Evolutionary conservation across 2,888 invertebrate species (phyloP).

Genomic region (Dugesia japonica): DNA sequence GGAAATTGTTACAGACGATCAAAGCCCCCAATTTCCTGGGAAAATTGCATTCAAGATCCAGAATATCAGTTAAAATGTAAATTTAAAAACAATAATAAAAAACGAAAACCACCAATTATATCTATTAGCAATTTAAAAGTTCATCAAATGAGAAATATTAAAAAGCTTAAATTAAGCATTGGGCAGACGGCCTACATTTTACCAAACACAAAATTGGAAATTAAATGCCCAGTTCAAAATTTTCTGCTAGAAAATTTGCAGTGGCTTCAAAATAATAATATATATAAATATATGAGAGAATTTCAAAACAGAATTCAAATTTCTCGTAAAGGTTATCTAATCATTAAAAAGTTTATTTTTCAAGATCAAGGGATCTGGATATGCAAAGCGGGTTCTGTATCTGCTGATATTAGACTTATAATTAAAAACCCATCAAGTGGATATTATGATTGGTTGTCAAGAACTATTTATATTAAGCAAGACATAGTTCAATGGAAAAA

Average conservation of each 20-base stretch:
- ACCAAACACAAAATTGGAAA: background rate
- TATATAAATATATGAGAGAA: background rate
- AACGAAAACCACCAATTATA: background rate
- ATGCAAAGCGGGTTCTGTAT: conserved; percentile 3
- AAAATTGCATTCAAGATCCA: background rate
- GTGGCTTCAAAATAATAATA: conserved; percentile 1
- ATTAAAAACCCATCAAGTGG: conserved; percentile 3
- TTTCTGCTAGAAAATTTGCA: background rate
- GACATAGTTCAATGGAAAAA: conserved; percentile 24
- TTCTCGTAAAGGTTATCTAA: conserved; percentile 13
- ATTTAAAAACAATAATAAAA: background rate
- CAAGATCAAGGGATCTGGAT: conserved; percentile 28
- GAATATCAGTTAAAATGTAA: background rate
- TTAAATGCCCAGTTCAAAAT: conserved; percentile 27
- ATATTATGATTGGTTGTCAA: conserved; percentile 23
- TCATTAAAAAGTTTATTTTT: background rate
- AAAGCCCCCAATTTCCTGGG: background rate
- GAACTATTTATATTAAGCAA: conserved; percentile 12
- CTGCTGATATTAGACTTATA: conserved; percentile 22
- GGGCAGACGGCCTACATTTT: conserved; percentile 31
- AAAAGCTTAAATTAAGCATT: conserved; percentile 20
- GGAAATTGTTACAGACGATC: background rate
- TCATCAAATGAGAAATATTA: conserved; percentile 3
- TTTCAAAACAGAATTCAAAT: background rate
- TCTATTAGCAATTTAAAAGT: background rate